Base-by-base conservation (phyloP, 30 jellyfish, hydroid and myxozoan genomes). In the Aurelia aurita complex sp. Pacific region DNA sequence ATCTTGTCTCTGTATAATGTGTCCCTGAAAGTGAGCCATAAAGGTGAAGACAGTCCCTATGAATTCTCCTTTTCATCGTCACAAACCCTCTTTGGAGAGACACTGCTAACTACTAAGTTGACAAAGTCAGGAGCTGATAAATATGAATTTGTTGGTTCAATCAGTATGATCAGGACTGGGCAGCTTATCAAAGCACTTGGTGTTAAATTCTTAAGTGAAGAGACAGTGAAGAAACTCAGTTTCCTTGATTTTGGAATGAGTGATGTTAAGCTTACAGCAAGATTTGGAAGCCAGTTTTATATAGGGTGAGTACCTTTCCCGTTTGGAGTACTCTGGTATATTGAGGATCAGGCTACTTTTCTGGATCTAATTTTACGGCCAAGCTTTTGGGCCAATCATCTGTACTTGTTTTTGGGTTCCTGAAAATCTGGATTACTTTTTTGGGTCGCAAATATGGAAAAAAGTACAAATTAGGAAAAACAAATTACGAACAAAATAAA, bases 221-320 rank as follows among this genome's bases (percentile, higher is more conserved):
- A 76, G 52, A 77, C 88, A 0, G 2, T 86, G 90, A 53, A 55
- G 82, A 84, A 85, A 32, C 74, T 78, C 18, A 67, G 67, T 17
- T 80, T 68, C 46, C 66, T 91, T 73, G 83, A 91, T 50, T 91
- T 91, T 69, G 98, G 98, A 38, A 67, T 91, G 61, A 29, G 76
- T 5, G 95, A 91, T 79, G 90, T 91, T 59, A 91, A 85, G 32
- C 72, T 91, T 17, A 85, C 61, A 18, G 96, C 98, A 1, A 73
- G 64, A 38, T 91, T 85, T 72, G 94, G 96, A 10, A 79, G 79
- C 77, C 61, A 69, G 10, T 75, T 83, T 64, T 82, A 74, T 66
- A 66, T 89, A 6, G 69, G 92, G 97, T 89, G 33, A 55, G 96
- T 76, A 29, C 8, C 10, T 16, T 23, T 23, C 29, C 29, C 29